phyloP scores from a whole-genome alignment of 2,888 invertebrate species.

The Platycheirus albimanus region DNA sequence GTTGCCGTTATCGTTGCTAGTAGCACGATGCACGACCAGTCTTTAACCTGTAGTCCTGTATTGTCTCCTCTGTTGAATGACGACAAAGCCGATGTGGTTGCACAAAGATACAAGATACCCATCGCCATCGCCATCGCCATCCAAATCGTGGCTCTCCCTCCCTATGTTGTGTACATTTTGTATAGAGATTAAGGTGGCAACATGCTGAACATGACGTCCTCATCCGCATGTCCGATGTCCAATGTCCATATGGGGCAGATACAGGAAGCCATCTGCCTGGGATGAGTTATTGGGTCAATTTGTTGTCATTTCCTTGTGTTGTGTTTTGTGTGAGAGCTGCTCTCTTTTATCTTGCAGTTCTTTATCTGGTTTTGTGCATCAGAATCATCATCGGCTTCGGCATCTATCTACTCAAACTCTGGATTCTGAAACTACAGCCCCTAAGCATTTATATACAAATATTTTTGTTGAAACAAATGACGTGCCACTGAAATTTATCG shows the following conservation, averaged over 20 bases:
- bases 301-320: conserved; percentile 58
- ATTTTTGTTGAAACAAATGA: conserved; percentile 67
- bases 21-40: conserved; percentile 55
- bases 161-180: background rate
- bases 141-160: conserved; percentile 38
- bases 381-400: conserved; percentile 16
- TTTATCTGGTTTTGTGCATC: conserved; percentile 39
- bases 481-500: conserved; percentile 70
- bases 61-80: conserved; percentile 15
- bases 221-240: too few species aligned
- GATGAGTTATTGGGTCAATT: conserved; percentile 70
- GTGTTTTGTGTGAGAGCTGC: conserved; percentile 36
- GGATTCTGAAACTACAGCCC: background rate
- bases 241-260: conserved; percentile 56
- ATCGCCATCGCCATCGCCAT: conserved; percentile 15
- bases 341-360: conserved; percentile 11
- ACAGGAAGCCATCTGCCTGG: conserved; percentile 61
- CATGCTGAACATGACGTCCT: conserved; percentile 67
- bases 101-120: conserved; percentile 60
- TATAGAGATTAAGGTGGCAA: conserved; percentile 68
- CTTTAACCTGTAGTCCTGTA: conserved; percentile 63
- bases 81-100: conserved; percentile 46
- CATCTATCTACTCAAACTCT: background rate
- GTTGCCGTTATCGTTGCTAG: conserved; percentile 35
- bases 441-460: conserved; percentile 31